Conservation (phyloP, 2,888 invertebrate species). For the Cephus rjabovi region DNA sequence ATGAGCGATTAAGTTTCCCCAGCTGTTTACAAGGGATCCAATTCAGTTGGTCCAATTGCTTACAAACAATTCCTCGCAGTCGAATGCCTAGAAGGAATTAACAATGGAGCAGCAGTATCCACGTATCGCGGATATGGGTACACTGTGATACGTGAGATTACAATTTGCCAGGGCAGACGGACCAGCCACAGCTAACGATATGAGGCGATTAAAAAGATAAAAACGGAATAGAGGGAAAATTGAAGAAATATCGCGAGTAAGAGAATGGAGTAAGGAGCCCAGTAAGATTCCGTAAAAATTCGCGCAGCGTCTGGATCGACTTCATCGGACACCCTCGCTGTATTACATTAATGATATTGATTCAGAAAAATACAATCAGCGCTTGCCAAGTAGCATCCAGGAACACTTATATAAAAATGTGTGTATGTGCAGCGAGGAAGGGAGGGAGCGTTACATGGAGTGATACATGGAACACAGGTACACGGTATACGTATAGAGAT, state of each 20-base stretch:
- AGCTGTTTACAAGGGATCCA: neutral
- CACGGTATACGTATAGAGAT: constrained; percentile 2
- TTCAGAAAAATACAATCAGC: constrained; percentile 59
- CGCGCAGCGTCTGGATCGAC: constrained; percentile 14
- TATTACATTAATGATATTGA: constrained; percentile 63
- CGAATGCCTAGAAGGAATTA: neutral
- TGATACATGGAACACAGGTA: constrained; percentile 14
- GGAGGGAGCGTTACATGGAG: constrained; percentile 13
- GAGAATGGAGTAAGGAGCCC: neutral
- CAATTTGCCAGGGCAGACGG: neutral
- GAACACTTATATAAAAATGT: neutral
- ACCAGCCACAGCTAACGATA: neutral
- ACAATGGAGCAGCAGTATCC: neutral
- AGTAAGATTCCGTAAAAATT: neutral
- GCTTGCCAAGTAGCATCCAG: constrained; percentile 7
- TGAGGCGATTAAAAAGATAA: neutral
- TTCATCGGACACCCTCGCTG: constrained; percentile 60
- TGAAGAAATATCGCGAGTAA: neutral
- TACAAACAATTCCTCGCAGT: neutral
- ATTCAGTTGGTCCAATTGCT: neutral
- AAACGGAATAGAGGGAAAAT: neutral
- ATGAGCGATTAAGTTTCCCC: neutral
- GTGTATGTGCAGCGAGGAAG: neutral
- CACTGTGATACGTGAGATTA: neutral
- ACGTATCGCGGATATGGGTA: neutral